Conservation (phyloP, 2,888 invertebrate species). For the Drosophila heteroneura region DNA sequence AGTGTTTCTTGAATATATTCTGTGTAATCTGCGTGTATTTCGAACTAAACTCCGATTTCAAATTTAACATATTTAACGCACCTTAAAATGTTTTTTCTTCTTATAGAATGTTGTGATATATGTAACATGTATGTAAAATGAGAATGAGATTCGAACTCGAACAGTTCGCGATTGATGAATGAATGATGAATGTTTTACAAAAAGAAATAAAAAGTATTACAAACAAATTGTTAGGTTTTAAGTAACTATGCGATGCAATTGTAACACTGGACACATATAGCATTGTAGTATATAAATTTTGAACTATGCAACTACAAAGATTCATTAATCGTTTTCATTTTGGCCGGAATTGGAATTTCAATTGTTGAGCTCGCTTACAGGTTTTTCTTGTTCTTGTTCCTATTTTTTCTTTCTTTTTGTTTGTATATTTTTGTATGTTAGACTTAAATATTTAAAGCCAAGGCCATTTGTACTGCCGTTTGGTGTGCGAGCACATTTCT, state of each 20-base stretch:
- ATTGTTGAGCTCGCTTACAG: constrained; percentile 44
- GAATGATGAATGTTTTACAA: constrained; percentile 22
- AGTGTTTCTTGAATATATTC: constrained; percentile 23
- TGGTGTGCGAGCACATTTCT: constrained; percentile 61
- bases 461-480: constrained; percentile 78
- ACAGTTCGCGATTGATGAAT: not conserved
- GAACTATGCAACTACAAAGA: constrained; percentile 35
- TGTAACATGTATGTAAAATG: constrained; percentile 46
- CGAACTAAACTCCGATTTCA: constrained; percentile 13
- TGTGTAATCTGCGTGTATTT: constrained; percentile 21
- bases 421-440: constrained; percentile 20
- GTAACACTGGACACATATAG: constrained; percentile 45
- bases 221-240: constrained; percentile 42
- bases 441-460: constrained; percentile 74
- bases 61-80: constrained; percentile 15
- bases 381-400: constrained; percentile 17
- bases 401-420: constrained; percentile 8
- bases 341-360: constrained; percentile 38
- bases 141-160: constrained; percentile 28
- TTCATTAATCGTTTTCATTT: constrained; percentile 20
- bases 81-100: constrained; percentile 25
- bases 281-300: constrained; percentile 49
- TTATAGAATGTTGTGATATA: constrained; percentile 67
- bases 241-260: constrained; percentile 62
- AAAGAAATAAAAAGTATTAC: constrained; percentile 41